These are phyloP conservation scores for Drosophila stalkeri DNA, from an alignment of 2,888 invertebrate species.

Conservation along the genomic window DNA sequence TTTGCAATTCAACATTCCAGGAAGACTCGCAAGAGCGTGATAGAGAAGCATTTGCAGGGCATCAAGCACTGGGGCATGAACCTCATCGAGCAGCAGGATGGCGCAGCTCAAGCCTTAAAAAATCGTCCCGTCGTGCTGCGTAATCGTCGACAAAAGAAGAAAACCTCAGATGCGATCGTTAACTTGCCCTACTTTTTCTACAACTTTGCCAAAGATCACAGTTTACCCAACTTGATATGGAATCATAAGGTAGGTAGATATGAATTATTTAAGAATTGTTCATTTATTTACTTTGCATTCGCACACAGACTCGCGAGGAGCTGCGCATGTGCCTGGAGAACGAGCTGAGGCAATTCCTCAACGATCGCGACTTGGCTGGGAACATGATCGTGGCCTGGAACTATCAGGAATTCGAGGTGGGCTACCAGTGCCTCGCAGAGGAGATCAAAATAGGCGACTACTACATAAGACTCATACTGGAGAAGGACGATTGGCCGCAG, in stretches of 20 bases:
- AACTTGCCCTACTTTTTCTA: conserved; percentile 94
- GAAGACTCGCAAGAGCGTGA: conserved; percentile 89
- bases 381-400: conserved; percentile 97
- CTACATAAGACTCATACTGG: conserved; percentile 96
- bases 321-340: conserved; percentile 95
- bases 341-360: conserved; percentile 95
- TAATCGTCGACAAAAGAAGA: conserved; percentile 90
- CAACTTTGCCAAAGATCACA: conserved; percentile 97
- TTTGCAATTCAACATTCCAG: conserved; percentile 93
- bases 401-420: conserved; percentile 97
- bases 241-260: conserved; percentile 92
- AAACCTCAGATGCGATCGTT: conserved; percentile 81
- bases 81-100: conserved; percentile 85
- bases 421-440: conserved; percentile 96
- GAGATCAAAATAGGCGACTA: conserved; percentile 99
- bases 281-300: too few species aligned
- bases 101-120: conserved; percentile 83
- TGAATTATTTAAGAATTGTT: background rate
- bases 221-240: conserved; percentile 98
- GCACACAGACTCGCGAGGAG: conserved; percentile 94
- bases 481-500: conserved; percentile 94
- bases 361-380: conserved; percentile 95
- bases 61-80: conserved; percentile 89
- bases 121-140: conserved; percentile 95
- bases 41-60: conserved; percentile 92